Percentiles rank a stretch among this genome's conserved stretches.
Conservation (phyloP, 2,888 invertebrate genomes). For the Plebejus argus region DNA sequence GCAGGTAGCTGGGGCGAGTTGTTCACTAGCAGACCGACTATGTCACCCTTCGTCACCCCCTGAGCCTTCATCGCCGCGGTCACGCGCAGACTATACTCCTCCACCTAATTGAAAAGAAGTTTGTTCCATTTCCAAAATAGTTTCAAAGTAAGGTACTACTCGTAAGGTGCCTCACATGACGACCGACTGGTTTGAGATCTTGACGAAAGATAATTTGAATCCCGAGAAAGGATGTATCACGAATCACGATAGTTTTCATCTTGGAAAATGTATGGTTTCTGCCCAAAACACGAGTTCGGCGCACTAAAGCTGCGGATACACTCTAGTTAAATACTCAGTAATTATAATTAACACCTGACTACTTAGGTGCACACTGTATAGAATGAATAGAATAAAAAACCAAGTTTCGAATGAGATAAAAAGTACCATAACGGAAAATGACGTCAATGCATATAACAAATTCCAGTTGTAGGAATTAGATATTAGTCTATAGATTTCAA, state of each 20-base stretch:
- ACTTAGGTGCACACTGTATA: neutral
- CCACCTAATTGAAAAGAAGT: slow-evolving; percentile 79
- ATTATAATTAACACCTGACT: neutral
- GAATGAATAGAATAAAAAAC: neutral
- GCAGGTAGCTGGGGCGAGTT: slow-evolving; percentile 96
- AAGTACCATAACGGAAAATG: neutral
- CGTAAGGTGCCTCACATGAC: neutral
- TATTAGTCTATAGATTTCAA: no score
- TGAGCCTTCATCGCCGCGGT: slow-evolving; percentile 89
- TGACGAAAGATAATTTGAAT: no score
- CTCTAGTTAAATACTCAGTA: neutral
- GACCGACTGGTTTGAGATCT: neutral
- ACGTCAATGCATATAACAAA: neutral
- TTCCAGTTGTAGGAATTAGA: neutral
- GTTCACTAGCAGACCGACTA: slow-evolving; percentile 93
- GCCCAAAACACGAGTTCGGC: no score
- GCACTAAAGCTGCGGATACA: no score
- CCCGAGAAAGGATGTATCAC: no score
- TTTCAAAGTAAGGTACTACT: neutral
- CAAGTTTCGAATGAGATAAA: neutral
- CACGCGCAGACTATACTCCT: slow-evolving; percentile 92
- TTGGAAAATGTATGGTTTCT: no score
- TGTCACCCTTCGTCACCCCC: slow-evolving; percentile 92
- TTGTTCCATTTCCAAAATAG: neutral
- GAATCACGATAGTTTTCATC: no score